These are phyloP conservation scores for Aeoliscus strigatus DNA, from an alignment of 2,797 vertebrate genomes.

Conservation along the genomic window DNA sequence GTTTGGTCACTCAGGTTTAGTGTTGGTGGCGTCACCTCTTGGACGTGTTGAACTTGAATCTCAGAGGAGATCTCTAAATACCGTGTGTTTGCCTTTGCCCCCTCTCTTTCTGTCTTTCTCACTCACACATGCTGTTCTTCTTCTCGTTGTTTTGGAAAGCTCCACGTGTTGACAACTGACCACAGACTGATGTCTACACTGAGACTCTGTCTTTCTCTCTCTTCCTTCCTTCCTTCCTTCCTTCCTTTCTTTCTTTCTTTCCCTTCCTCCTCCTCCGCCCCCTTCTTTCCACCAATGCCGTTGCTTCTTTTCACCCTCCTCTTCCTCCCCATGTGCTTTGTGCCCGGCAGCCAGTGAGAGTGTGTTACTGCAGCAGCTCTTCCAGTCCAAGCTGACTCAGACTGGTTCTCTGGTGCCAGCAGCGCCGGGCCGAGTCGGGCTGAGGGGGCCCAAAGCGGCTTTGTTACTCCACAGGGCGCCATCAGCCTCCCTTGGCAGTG, in stretches of 20 bases:
- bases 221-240: conserved; percentile 8
- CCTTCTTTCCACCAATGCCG: conserved; percentile 55
- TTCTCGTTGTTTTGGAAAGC: conserved; percentile 47
- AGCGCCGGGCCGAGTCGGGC: conserved; percentile 73
- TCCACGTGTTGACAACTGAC: conserved; percentile 45
- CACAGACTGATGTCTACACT: conserved; percentile 51
- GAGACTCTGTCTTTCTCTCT: conserved; percentile 18
- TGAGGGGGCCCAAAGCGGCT: conserved; percentile 80
- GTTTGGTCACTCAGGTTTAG: not conserved
- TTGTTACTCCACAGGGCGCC: conserved; percentile 76
- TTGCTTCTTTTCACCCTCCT: conserved; percentile 45
- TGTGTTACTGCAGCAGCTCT: conserved; percentile 88
- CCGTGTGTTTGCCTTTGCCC: conserved; percentile 36
- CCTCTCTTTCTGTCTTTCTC: conserved; percentile 8
- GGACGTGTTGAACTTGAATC: conserved; percentile 23
- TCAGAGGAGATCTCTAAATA: conserved; percentile 1
- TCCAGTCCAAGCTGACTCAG: conserved; percentile 91
- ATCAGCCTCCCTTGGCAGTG: conserved; percentile 43
- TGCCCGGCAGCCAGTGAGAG: conserved; percentile 86
- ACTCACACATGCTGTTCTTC: conserved; percentile 45
- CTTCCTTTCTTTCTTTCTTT: conserved; percentile 4
- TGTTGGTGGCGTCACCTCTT: conserved; percentile 8
- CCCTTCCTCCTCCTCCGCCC: conserved; percentile 38
- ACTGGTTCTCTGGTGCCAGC: conserved; percentile 87
- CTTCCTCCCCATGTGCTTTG: conserved; percentile 50